Evolutionary conservation across 2,797 vertebrate species (phyloP).

Genomic region (Notamacropus eugenii): DNA sequence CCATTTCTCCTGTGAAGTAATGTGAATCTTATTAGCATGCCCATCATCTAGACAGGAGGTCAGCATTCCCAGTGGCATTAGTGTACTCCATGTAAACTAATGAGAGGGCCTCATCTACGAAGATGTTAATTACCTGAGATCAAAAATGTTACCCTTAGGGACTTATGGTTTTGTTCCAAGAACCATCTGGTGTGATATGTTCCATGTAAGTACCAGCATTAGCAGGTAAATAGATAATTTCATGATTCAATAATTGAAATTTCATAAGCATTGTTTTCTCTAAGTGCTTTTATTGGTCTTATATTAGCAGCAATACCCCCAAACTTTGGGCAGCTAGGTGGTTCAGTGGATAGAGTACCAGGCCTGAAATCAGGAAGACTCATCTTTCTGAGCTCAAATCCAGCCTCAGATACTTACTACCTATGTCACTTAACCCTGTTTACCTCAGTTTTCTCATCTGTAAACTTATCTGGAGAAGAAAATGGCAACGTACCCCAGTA

Average conservation of each 20-base stretch:
- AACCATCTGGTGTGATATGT: neutral
- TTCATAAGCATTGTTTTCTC: neutral
- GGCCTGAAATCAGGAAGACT: neutral
- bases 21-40: neutral
- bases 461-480: neutral
- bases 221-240: neutral
- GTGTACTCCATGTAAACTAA: neutral
- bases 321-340: neutral
- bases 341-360: neutral
- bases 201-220: neutral
- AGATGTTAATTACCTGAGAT: constrained; percentile 1
- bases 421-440: neutral
- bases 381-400: neutral
- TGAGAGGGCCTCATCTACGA: neutral
- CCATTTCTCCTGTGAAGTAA: neutral
- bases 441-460: neutral
- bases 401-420: neutral
- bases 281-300: neutral
- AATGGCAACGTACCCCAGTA: neutral
- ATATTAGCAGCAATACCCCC: neutral
- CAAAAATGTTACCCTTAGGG: neutral
- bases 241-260: neutral
- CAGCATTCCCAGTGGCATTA: neutral
- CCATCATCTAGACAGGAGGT: neutral
- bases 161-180: neutral